These are phyloP conservation scores for Clarias platycephalus DNA, from an alignment of 2,797 vertebrate species.

Conservation along the genomic window DNA sequence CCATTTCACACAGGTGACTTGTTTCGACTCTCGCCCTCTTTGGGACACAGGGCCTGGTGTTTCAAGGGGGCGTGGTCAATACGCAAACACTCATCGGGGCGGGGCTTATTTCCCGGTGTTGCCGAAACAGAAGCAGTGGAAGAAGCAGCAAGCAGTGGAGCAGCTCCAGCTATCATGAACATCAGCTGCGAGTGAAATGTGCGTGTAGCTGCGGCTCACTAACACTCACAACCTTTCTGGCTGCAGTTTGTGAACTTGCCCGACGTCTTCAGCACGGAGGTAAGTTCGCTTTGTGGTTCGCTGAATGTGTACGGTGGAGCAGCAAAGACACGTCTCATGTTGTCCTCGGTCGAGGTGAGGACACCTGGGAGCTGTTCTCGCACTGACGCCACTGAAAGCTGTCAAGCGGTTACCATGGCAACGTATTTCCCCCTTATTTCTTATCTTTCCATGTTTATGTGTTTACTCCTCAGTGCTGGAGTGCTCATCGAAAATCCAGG, in stretches of 20 bases:
- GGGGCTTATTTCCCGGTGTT: constrained; percentile 16
- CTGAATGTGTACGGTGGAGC: neutral
- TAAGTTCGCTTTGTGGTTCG: constrained; percentile 15
- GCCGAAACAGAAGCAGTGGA: neutral
- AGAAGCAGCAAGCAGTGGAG: neutral
- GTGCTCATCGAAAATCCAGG: neutral
- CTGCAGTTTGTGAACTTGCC: neutral
- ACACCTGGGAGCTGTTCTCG: neutral
- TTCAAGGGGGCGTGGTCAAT: neutral
- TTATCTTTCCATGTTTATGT: neutral
- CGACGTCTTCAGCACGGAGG: constrained; percentile 28
- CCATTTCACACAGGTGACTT: neutral
- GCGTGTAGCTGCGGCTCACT: neutral
- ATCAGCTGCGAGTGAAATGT: neutral
- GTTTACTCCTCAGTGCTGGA: too few relatives aligned
- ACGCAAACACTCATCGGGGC: neutral
- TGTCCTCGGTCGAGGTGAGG: neutral
- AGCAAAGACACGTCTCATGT: neutral
- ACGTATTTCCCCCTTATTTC: neutral
- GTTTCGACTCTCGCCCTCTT: neutral
- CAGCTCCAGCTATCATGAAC: neutral
- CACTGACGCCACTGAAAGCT: constrained; percentile 33
- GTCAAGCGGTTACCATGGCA: constrained; percentile 29
- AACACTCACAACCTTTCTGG: too few relatives aligned
- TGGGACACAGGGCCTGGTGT: neutral